Percentiles rank a stretch among this genome's conserved stretches.
These are phyloP conservation scores for Drosophila colorata DNA, from an alignment of 2,888 invertebrate genomes.

Conservation along the genomic window DNA sequence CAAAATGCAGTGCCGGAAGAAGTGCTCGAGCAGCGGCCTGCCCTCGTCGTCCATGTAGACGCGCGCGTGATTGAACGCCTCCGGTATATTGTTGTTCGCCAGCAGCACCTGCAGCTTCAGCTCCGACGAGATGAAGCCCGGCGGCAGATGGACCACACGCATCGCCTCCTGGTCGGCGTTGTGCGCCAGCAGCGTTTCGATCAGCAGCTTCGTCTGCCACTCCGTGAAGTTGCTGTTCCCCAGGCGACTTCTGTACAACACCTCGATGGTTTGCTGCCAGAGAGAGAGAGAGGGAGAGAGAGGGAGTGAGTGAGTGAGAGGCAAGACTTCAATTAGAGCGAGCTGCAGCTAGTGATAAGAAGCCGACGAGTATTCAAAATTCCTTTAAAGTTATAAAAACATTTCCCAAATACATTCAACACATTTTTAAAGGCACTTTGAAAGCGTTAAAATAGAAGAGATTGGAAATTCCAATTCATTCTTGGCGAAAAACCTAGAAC, in stretches of 20 bases:
- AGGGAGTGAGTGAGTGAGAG: not conserved
- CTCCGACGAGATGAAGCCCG: slow-evolving; percentile 69
- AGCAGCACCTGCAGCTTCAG: slow-evolving; percentile 80
- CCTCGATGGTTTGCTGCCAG: slow-evolving; percentile 20
- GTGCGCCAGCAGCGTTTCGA: slow-evolving; percentile 77
- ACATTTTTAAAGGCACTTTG: no score
- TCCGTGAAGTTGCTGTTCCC: slow-evolving; percentile 57
- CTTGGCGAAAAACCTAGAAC: no score
- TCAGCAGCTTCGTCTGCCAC: slow-evolving; percentile 83
- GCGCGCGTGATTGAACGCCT: slow-evolving; percentile 84
- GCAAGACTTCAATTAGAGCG: not conserved
- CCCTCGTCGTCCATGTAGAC: slow-evolving; percentile 73
- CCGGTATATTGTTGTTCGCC: slow-evolving; percentile 82
- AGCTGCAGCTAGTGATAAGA: not conserved
- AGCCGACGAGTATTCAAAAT: no score
- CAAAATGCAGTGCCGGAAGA: slow-evolving; percentile 79
- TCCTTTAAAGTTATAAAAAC: no score
- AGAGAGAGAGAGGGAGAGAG: not conserved
- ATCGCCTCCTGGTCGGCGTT: slow-evolving; percentile 75
- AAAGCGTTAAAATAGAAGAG: no score
- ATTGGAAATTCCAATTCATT: no score
- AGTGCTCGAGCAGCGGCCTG: slow-evolving; percentile 75
- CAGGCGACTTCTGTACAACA: slow-evolving; percentile 22
- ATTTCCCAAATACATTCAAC: no score
- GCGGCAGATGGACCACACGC: slow-evolving; percentile 74